A percentile compares a stretch with the other conserved stretches of the same genome.
These are phyloP conservation scores for Phaetusa simplex DNA, from an alignment of 2,113 vertebrate species.

Conservation along the genomic window DNA sequence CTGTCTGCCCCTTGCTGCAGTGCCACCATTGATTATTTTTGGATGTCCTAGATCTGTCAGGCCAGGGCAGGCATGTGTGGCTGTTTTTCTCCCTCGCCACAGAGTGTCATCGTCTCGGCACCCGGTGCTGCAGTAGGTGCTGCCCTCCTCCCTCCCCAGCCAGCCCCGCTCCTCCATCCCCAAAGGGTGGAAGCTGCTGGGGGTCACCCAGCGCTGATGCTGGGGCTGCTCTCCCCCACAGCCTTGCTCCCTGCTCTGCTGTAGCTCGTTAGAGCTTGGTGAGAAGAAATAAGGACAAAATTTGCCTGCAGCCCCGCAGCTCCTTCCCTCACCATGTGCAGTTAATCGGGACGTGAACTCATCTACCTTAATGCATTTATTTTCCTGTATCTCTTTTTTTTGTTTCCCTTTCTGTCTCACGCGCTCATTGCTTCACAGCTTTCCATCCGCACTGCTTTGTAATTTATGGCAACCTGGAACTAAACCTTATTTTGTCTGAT, in stretches of 20 bases:
- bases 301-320: neutral
- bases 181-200: neutral
- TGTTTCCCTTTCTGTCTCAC: neutral
- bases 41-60: conserved; percentile 67
- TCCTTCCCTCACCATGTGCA: neutral
- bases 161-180: neutral
- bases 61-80: neutral
- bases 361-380: neutral
- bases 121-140: neutral
- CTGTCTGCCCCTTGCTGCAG: neutral
- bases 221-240: neutral
- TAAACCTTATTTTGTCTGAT: conserved; percentile 41
- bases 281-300: neutral
- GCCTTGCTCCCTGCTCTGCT: neutral
- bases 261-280: neutral
- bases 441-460: neutral
- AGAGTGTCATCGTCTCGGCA: neutral
- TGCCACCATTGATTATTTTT: conserved; percentile 28
- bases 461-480: conserved; percentile 49
- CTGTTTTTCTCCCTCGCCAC: neutral
- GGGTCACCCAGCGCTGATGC: neutral
- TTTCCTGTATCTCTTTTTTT: neutral
- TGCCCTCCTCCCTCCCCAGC: neutral
- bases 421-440: neutral
- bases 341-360: neutral